Conservation (phyloP, 1,140 invertebrate species). For the Drosophila paulistorum region DNA sequence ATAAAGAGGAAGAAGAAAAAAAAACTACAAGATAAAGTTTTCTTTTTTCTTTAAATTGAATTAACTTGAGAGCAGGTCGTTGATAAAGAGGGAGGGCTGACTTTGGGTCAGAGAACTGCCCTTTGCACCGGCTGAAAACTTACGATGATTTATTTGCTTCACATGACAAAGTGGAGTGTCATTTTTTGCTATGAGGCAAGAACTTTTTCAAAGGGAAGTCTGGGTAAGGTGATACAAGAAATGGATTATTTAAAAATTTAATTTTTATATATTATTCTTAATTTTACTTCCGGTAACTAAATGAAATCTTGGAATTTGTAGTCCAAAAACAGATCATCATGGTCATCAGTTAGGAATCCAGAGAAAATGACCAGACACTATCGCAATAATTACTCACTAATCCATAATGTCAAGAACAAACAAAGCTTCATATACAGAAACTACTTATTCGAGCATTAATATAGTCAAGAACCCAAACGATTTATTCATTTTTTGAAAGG, state of each 20-base stretch:
- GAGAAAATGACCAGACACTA: too few relatives aligned
- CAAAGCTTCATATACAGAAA: too few relatives aligned
- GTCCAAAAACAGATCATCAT: too few relatives aligned
- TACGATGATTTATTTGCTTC: constrained; percentile 79
- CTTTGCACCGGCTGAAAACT: constrained; percentile 74
- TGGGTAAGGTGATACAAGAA: constrained; percentile 4
- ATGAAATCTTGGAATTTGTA: too few relatives aligned
- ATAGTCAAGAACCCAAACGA: too few relatives aligned
- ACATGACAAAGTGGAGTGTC: constrained; percentile 77
- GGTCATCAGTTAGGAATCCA: too few relatives aligned
- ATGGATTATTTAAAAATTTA: not conserved
- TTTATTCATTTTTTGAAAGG: too few relatives aligned
- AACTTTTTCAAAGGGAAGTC: not conserved
- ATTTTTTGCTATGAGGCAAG: constrained; percentile 38
- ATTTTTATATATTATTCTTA: not conserved
- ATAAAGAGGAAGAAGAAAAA: constrained; percentile 41
- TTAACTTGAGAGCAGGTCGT: constrained; percentile 67
- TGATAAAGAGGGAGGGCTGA: not conserved
- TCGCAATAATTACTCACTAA: too few relatives aligned
- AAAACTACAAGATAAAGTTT: constrained; percentile 69
- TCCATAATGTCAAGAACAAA: too few relatives aligned
- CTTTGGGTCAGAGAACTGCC: constrained; percentile 27
- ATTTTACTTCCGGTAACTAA: too few relatives aligned
- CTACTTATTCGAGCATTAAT: too few relatives aligned
- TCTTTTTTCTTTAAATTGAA: constrained; percentile 72